Base-by-base conservation (phyloP, 1,140 invertebrate genomes). In the Heliconius congener region DNA sequence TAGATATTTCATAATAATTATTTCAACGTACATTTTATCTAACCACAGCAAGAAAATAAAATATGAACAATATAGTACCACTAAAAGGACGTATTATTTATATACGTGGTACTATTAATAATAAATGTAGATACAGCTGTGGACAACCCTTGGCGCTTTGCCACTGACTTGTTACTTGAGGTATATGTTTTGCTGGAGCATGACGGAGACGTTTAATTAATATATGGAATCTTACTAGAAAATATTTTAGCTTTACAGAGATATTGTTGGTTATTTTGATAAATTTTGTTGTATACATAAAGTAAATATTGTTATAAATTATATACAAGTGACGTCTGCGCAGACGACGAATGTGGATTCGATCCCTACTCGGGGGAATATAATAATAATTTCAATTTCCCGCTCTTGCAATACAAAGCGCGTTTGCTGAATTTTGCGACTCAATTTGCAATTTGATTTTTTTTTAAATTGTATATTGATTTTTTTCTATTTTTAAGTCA, bases 121-220 rank as follows among this genome's bases (percentile, higher is more conserved):
- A 66, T 66, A 66, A 66, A 66, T 66, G 60, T 66, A 66, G 60
- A 66, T 66, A 66, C 60, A 66, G 60, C 60, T 66, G 60, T 66
- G 60, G 30, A 66, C 60, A 66, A 66, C 60, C 60, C 27, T 66
- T 66, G 60, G 60, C 60, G 60, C 60, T 30, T 30, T 66, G 60
- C 60, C 60, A 66, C 60, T 66, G 60, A 66, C 60, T 66, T 66
- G 60, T 66, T 66, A 66, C 60, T 66, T 66, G 60, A 66, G 60
- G 60, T 66, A 27, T 66, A 66, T 66, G 60, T 66, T 66, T 66
- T 66, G 60, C 60, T 30, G 60, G 60, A 16, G 60, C 60, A 30
- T 66, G 60, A 66, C 60, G 60, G 60, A 66, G 60, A 66, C 60
- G 60, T n/a, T 66, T 66, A 66, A 66, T 66, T 66, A 66, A 66